phyloP scores from a whole-genome alignment of 1,140 invertebrate genomes.

The Drosophila punjabiensis region DNA sequence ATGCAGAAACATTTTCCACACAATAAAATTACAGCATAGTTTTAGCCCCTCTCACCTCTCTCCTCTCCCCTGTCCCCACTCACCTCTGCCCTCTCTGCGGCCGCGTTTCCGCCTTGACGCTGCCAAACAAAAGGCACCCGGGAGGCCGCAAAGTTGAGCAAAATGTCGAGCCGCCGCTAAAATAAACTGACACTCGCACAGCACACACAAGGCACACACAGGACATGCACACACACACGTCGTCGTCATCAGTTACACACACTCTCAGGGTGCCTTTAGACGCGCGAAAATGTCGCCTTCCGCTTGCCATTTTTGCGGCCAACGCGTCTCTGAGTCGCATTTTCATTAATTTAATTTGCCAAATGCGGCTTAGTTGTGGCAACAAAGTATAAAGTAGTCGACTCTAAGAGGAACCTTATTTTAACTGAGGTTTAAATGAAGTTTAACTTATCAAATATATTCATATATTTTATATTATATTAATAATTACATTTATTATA shows the following conservation, averaged over 20 bases:
- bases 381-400: neutral
- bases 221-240: neutral
- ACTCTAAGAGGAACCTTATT: neutral
- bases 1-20: conserved; percentile 55
- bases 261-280: conserved; percentile 24
- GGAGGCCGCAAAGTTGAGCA: conserved; percentile 51
- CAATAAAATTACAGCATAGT: conserved; percentile 67
- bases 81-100: neutral
- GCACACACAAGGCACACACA: neutral
- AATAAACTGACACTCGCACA: conserved; percentile 40
- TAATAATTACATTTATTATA: neutral
- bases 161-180: conserved; percentile 48
- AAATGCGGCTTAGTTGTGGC: conserved; percentile 41
- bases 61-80: neutral
- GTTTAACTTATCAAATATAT: neutral
- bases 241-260: neutral
- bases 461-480: neutral
- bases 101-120: conserved; percentile 49
- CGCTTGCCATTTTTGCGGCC: conserved; percentile 48
- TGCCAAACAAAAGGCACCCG: conserved; percentile 54
- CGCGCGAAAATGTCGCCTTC: conserved; percentile 54
- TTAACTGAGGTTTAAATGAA: neutral
- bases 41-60: conserved; percentile 7
- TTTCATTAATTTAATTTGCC: conserved; percentile 73
- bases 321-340: conserved; percentile 27